A percentile compares a stretch with the other conserved stretches of the same genome.
These are phyloP conservation scores for Cactoblastis cactorum DNA, from an alignment of 2,888 invertebrate genomes.

Conservation along the genomic window DNA sequence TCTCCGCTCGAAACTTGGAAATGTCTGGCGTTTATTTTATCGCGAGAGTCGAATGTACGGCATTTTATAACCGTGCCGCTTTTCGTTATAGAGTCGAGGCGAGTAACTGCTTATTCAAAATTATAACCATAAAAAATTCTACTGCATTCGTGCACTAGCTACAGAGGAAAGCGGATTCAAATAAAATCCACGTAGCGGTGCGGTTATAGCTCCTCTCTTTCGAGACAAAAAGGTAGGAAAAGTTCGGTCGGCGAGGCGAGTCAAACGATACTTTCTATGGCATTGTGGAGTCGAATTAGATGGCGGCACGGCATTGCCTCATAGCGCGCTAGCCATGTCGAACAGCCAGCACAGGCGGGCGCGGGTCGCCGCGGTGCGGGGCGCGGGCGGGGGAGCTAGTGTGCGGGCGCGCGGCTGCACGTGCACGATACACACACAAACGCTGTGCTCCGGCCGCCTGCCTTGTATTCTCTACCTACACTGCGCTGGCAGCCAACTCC, in stretches of 20 bases:
- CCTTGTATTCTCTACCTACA: constrained; percentile 59
- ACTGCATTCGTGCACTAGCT: constrained; percentile 33
- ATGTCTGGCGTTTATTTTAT: constrained; percentile 76
- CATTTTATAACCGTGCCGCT: constrained; percentile 67
- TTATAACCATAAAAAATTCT: constrained; percentile 59
- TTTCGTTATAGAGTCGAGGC: constrained; percentile 45
- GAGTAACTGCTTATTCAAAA: constrained; percentile 66
- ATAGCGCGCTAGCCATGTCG: constrained; percentile 67
- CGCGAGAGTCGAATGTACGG: constrained; percentile 65
- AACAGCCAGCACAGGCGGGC: constrained; percentile 45
- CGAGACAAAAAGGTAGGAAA: constrained; percentile 67
- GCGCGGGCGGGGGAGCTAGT: constrained; percentile 30
- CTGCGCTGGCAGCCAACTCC: constrained; percentile 36
- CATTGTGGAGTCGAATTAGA: constrained; percentile 75
- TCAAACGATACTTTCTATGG: constrained; percentile 75
- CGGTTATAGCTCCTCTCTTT: constrained; percentile 54
- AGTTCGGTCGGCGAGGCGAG: constrained; percentile 70
- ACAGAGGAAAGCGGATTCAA: constrained; percentile 33
- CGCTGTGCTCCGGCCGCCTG: constrained; percentile 60
- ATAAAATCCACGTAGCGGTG: constrained; percentile 37
- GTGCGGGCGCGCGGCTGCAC: constrained; percentile 42
- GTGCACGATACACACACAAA: constrained; percentile 53
- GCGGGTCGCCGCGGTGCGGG: constrained; percentile 35
- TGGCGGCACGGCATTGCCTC: constrained; percentile 74
- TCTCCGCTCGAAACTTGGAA: constrained; percentile 74